phyloP scores from a whole-genome alignment of 64 coral and sea anemone genomes.

The Dendronephthya gigantea region DNA sequence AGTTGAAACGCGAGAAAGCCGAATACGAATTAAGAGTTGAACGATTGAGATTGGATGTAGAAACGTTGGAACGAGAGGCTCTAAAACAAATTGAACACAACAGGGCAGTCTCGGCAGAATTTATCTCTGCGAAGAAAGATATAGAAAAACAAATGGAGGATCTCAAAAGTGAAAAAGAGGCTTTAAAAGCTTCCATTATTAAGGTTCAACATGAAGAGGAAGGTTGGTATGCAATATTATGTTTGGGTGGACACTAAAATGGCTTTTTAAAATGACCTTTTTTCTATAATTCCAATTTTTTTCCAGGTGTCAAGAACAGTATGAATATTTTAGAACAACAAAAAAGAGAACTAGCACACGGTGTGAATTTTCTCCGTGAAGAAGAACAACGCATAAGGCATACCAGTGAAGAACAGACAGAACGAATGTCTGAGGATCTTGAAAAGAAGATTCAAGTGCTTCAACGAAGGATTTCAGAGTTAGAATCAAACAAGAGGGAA shows the following conservation, averaged over 20 bases:
- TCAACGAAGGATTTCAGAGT: background rate
- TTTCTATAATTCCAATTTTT: background rate
- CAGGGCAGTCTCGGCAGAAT: background rate
- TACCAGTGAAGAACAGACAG: background rate
- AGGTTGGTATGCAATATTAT: background rate
- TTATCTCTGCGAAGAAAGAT: background rate
- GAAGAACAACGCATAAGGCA: background rate
- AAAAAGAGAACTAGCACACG: background rate
- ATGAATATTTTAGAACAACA: background rate
- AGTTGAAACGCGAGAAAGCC: background rate
- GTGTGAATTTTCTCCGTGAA: background rate
- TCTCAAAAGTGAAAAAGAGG: background rate
- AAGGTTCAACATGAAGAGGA: background rate
- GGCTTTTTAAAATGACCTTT: too few species aligned
- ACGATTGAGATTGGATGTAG: background rate
- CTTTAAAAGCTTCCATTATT: background rate
- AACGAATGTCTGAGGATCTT: background rate
- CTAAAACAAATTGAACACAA: background rate
- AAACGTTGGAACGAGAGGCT: background rate
- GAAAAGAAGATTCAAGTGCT: background rate
- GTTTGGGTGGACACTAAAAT: background rate
- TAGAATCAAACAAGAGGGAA: background rate
- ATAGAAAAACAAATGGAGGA: slow-evolving; percentile 1
- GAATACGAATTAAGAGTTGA: background rate
- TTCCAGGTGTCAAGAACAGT: background rate